These are phyloP conservation scores for Oxytorus armatus DNA, from an alignment of 2,888 invertebrate species.

Conservation along the genomic window DNA sequence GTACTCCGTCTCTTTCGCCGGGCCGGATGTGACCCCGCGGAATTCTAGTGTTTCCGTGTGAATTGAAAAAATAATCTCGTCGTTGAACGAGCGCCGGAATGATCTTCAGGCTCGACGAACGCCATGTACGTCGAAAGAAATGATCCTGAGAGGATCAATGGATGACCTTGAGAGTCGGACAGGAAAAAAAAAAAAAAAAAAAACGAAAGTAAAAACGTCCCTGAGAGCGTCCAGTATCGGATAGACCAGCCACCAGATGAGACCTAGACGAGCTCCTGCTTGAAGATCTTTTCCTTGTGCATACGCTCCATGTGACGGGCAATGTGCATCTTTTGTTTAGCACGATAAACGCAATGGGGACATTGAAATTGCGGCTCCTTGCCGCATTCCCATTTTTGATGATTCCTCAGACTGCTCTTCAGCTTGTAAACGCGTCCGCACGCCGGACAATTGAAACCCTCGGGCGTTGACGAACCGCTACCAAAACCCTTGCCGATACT, in stretches of 20 bases:
- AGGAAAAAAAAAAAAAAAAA: no score
- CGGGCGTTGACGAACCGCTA: conserved; percentile 80
- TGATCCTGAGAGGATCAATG: conserved; percentile 32
- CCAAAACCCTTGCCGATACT: conserved; percentile 81
- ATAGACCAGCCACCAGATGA: conserved; percentile 69
- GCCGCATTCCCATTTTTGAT: conserved; percentile 85
- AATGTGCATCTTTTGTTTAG: conserved; percentile 85
- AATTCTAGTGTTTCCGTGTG: no score
- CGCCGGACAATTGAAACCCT: conserved; percentile 91
- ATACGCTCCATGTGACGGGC: conserved; percentile 85
- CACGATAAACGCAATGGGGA: conserved; percentile 83
- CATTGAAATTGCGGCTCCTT: conserved; percentile 85
- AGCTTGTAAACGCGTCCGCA: conserved; percentile 94
- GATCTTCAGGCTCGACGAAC: neutral
- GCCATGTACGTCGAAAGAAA: conserved; percentile 6
- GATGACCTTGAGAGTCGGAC: no score
- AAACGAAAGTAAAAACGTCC: conserved; percentile 13
- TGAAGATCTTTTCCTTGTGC: conserved; percentile 84
- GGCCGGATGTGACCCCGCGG: no score
- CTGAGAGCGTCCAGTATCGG: conserved; percentile 60
- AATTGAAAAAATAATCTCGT: no score
- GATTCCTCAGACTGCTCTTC: conserved; percentile 89
- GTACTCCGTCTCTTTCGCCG: neutral
- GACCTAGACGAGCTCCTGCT: conserved; percentile 82
- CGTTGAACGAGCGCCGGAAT: neutral